Conservation (phyloP, 2,888 invertebrate genomes). For the Sphaerophoria taeniata region DNA sequence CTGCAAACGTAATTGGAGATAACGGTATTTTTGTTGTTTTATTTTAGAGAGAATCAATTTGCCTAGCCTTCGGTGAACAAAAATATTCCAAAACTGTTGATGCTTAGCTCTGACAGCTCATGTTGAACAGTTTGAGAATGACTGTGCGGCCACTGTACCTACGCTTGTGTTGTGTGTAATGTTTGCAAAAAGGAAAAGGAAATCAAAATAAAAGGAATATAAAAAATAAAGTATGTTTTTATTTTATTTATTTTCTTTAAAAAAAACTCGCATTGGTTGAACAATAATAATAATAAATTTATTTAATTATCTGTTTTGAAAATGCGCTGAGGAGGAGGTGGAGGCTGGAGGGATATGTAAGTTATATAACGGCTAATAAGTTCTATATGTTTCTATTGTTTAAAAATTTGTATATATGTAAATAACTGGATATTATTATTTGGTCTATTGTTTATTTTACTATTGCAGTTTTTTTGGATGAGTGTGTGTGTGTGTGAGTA, state of each 20-base stretch:
- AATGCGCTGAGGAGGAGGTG: constrained; percentile 31
- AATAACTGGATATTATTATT: constrained; percentile 21
- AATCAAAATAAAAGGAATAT: constrained; percentile 48
- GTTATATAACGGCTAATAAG: constrained; percentile 18
- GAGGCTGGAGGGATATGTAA: neutral
- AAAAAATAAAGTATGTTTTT: constrained; percentile 71
- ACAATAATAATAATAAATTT: constrained; percentile 44
- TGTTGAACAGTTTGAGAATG: too few species aligned
- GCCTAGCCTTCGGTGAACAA: too few species aligned
- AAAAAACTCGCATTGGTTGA: constrained; percentile 61
- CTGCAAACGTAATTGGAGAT: too few species aligned
- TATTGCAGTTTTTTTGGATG: neutral
- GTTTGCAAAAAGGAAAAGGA: constrained; percentile 38
- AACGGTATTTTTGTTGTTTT: too few species aligned
- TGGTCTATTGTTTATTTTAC: constrained; percentile 6
- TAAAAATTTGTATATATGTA: neutral
- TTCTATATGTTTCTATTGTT: constrained; percentile 16
- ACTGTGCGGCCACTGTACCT: neutral
- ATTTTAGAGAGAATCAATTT: too few species aligned
- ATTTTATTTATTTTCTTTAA: too few species aligned
- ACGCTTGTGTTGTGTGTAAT: constrained; percentile 37
- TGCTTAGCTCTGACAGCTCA: too few species aligned
- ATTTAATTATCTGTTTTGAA: constrained; percentile 63
- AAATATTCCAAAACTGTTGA: too few species aligned
- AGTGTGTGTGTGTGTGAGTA: neutral